Percentiles rank a stretch among this genome's conserved stretches.
These are phyloP conservation scores for Steinernema carpocapsae DNA, from an alignment of 2,888 invertebrate genomes.

Conservation along the genomic window DNA sequence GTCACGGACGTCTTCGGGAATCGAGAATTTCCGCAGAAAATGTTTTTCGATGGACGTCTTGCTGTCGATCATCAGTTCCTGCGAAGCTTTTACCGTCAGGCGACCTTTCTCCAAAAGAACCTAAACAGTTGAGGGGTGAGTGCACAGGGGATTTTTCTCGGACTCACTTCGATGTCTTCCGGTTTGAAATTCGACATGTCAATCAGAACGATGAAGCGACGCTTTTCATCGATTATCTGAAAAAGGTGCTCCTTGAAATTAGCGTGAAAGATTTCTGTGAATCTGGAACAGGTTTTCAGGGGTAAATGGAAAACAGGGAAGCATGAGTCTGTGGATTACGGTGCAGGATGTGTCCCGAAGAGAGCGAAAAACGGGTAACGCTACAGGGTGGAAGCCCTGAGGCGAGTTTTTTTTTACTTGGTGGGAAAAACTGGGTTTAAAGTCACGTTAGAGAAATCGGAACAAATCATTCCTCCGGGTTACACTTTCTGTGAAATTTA, in stretches of 20 bases:
- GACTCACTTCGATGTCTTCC: constrained; percentile 40
- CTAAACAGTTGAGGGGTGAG: constrained; percentile 16
- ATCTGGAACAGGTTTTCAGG: no score
- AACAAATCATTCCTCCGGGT: no score
- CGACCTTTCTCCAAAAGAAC: constrained; percentile 37
- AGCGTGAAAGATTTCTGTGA: neutral
- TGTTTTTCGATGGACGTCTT: constrained; percentile 39
- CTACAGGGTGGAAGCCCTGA: no score
- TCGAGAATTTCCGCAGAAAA: constrained; percentile 39
- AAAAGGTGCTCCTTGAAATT: neutral
- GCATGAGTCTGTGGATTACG: no score
- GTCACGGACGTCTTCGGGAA: constrained; percentile 39
- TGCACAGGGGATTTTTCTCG: neutral
- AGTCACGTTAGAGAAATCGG: no score
- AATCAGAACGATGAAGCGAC: constrained; percentile 35
- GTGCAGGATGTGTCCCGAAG: no score
- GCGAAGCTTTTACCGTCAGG: constrained; percentile 36
- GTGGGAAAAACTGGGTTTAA: no score
- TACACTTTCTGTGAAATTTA: no score
- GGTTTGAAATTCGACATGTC: constrained; percentile 41
- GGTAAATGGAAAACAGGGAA: no score
- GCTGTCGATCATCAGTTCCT: constrained; percentile 38
- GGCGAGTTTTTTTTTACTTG: no score
- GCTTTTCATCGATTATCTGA: constrained; percentile 40
- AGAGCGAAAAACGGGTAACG: no score